Percentiles rank a stretch among this genome's conserved stretches.
Conservation (phyloP, 2,888 invertebrate genomes). For the Polyommatus icarus region DNA sequence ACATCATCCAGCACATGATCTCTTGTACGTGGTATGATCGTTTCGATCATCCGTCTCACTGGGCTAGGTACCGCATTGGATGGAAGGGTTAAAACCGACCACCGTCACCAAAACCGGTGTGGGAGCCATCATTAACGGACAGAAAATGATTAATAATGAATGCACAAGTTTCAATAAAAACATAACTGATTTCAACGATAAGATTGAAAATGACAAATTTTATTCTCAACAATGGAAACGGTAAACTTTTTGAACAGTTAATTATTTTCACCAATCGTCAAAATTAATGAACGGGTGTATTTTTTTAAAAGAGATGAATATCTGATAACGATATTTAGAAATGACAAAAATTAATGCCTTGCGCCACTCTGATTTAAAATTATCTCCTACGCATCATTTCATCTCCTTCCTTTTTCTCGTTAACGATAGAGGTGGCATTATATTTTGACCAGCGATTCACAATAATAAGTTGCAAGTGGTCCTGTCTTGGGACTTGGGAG, state of each 20-base stretch:
- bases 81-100: too few relatives aligned
- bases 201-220: neutral
- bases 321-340: neutral
- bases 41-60: too few relatives aligned
- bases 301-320: neutral
- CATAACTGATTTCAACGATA: too few relatives aligned
- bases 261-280: neutral
- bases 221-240: neutral
- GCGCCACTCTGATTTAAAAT: neutral
- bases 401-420: neutral
- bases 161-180: too few relatives aligned
- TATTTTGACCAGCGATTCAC: neutral
- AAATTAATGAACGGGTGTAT: neutral
- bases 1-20: too few relatives aligned
- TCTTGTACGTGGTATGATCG: too few relatives aligned
- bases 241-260: neutral
- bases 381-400: neutral
- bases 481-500: neutral
- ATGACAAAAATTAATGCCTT: neutral
- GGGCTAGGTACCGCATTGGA: too few relatives aligned
- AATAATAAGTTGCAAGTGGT: neutral
- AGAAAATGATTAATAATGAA: too few relatives aligned
- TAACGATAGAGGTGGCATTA: neutral
- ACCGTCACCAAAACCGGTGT: too few relatives aligned
- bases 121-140: too few relatives aligned